A percentile compares a stretch with the other conserved stretches of the same genome.
These are phyloP conservation scores for Glaucopsyche alexis DNA, from an alignment of 2,888 invertebrate genomes.

Conservation along the genomic window DNA sequence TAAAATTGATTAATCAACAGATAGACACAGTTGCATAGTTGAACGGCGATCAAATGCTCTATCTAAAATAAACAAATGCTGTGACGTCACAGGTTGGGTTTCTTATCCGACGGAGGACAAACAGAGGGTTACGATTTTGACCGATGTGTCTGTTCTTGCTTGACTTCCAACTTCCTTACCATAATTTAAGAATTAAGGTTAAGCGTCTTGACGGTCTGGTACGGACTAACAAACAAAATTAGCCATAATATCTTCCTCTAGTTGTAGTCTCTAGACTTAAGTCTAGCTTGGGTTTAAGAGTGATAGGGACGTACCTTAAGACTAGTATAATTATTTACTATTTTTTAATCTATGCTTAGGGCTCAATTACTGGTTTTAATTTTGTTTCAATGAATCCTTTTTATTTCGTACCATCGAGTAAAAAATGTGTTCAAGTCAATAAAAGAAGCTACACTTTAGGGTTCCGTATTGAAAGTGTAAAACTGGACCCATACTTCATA, in stretches of 20 bases:
- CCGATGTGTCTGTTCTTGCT: neutral
- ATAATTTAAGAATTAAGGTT: constrained; percentile 14
- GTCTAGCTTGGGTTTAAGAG: neutral
- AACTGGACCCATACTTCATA: too few relatives aligned
- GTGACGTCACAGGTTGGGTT: neutral
- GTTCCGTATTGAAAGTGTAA: too few relatives aligned
- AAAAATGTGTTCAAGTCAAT: too few relatives aligned
- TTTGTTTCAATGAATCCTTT: too few relatives aligned
- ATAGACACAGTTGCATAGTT: constrained; percentile 21
- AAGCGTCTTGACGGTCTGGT: neutral
- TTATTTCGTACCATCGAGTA: too few relatives aligned
- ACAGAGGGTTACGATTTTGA: neutral
- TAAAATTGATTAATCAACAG: constrained; percentile 20
- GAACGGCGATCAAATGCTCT: constrained; percentile 22
- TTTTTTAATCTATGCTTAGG: too few relatives aligned
- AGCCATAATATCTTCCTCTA: neutral
- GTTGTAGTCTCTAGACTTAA: too few relatives aligned
- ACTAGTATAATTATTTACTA: too few relatives aligned
- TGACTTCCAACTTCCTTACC: neutral
- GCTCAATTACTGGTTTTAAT: neutral
- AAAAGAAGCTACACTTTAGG: too few relatives aligned
- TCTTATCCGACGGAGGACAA: neutral
- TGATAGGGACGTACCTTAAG: too few relatives aligned
- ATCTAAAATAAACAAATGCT: constrained; percentile 25
- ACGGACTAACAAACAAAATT: constrained; percentile 1